Base-by-base conservation (phyloP, 2,113 vertebrate genomes). In the Laticauda colubrina region DNA sequence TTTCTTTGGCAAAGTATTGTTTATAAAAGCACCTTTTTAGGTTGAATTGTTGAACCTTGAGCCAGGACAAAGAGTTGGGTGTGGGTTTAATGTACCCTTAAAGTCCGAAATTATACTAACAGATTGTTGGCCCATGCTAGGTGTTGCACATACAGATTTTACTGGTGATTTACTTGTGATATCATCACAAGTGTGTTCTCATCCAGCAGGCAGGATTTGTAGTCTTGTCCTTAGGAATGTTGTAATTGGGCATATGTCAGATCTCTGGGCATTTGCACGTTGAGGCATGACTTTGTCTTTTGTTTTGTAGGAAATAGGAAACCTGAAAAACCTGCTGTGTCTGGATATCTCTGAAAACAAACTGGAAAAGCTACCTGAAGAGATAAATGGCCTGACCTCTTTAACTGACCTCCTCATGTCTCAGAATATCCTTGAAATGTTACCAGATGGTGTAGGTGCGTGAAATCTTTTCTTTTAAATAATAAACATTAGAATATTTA, bases 291-390 rank as follows among this genome's bases (percentile, higher is more conserved):
- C 93, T 69, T 54, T 45, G 64, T 45, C 96, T 93, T 90, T 51
- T 85, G 92, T 94, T 88, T 94, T 10, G 0, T 90, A 99, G 99
- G 99, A 99, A 96, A 97, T 99, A 94, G 99, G 99, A 96, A 98
- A 97, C 93, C 98, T 99, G 98, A 98, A 98, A 97, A 99, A 97
- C 97, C 97, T 99, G 95, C 96, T 99, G 90, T 99, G 99, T 97
- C 97, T 99, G 96, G 99, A 99, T 97, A 98, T 99, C 91, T 99
- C 99, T 6, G 99, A 99, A 97, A 99, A 99, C 97, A 99, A 99
- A 96, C 96, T 99, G 96, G 99, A 98, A 96, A 98, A 96, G 94
- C 99, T 99, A 95, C 99, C 99, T 56, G 98, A 99, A 95, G 99
- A 99, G 96, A 97, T 99, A 92, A 98, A 98, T 61, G 97, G 98